phyloP scores from a whole-genome alignment of 2,888 invertebrate species.

The Laothoe populi region DNA sequence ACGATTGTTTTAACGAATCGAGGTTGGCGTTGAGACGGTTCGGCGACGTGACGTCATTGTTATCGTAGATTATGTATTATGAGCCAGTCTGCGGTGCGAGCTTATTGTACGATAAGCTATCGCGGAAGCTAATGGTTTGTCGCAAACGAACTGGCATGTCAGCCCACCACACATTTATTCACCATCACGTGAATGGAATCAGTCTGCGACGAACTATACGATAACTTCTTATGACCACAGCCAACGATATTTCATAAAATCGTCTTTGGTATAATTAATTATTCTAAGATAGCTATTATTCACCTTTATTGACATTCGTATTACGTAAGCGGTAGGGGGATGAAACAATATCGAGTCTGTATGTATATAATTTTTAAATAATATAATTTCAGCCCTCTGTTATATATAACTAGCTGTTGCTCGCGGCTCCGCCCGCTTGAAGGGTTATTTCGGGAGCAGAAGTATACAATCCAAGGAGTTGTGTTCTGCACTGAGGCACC shows the following conservation, averaged over 20 bases:
- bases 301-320: not conserved
- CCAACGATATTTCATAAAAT: not conserved
- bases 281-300: constrained; percentile 12
- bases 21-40: constrained; percentile 50
- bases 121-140: constrained; percentile 52
- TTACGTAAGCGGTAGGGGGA: not conserved
- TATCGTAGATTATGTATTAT: constrained; percentile 61
- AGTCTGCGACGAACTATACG: constrained; percentile 7
- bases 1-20: constrained; percentile 70
- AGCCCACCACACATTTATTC: constrained; percentile 43
- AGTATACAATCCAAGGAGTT: no score
- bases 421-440: no score
- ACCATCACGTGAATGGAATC: constrained; percentile 23
- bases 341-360: not conserved
- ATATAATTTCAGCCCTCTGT: no score
- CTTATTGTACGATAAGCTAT: constrained; percentile 48
- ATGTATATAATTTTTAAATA: no score
- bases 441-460: no score
- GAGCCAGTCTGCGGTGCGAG: constrained; percentile 43
- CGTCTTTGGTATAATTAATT: constrained; percentile 22
- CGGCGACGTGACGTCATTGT: constrained; percentile 60
- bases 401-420: no score
- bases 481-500: no score
- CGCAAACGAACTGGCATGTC: constrained; percentile 52
- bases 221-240: constrained; percentile 3